These are phyloP conservation scores for Stigmatopora nigra DNA, from an alignment of 2,113 vertebrate species.

Conservation along the genomic window DNA sequence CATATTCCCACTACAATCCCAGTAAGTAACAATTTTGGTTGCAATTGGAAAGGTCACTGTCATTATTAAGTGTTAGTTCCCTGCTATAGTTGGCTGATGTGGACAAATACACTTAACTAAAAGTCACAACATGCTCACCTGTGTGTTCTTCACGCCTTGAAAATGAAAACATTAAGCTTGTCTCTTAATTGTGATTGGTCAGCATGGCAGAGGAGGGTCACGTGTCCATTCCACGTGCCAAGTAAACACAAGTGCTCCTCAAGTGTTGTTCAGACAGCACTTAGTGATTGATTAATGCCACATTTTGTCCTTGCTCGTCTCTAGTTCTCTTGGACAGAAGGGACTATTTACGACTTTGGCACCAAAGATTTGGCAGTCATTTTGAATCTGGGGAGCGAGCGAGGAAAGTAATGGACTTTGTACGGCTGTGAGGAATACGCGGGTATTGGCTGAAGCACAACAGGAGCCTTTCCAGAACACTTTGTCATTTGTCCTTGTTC, in stretches of 20 bases:
- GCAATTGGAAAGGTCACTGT: background rate
- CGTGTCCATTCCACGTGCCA: background rate
- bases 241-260: slow-evolving; percentile 3
- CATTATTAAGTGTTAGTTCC: background rate
- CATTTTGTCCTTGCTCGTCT: slow-evolving; percentile 20
- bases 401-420: slow-evolving; percentile 58
- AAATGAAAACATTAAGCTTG: background rate
- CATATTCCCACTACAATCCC: slow-evolving; percentile 95
- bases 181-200: background rate
- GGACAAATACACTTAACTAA: background rate
- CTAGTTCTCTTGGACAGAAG: slow-evolving; percentile 30
- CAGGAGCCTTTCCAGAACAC: slow-evolving; percentile 41
- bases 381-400: slow-evolving; percentile 31
- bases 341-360: slow-evolving; percentile 48
- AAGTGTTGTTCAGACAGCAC: slow-evolving; percentile 14
- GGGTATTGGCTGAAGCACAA: slow-evolving; percentile 44
- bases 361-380: slow-evolving; percentile 44
- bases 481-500: slow-evolving; percentile 52
- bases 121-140: background rate
- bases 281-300: slow-evolving; percentile 27
- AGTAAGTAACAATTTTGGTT: slow-evolving; percentile 70
- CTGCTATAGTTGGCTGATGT: too few relatives aligned
- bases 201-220: background rate
- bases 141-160: background rate
- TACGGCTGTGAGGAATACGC: slow-evolving; percentile 45